These are phyloP conservation scores for Rhodeus uyekii DNA, from an alignment of 2,797 vertebrate species.

Conservation along the genomic window DNA sequence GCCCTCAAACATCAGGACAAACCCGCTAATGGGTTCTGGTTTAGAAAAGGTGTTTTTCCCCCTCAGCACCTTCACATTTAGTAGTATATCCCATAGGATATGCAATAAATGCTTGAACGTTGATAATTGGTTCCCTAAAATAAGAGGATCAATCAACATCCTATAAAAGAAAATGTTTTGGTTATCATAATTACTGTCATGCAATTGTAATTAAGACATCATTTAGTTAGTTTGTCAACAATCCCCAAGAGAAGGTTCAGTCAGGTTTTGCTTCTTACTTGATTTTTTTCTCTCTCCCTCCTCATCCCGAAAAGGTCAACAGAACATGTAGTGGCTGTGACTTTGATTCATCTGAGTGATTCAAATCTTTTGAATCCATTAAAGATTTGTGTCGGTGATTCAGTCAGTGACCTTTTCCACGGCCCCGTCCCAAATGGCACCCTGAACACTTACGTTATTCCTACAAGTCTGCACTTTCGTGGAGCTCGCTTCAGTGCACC, in stretches of 20 bases:
- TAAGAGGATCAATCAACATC: not conserved
- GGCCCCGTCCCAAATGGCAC: too few relatives aligned
- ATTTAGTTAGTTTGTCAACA: not conserved
- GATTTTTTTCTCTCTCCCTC: too few relatives aligned
- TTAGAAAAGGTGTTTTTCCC: not conserved
- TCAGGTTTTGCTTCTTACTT: slow-evolving; percentile 5
- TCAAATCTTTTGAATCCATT: not conserved
- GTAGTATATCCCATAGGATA: not conserved
- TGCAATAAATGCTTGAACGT: not conserved
- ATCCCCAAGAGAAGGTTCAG: not conserved
- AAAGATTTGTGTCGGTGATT: not conserved
- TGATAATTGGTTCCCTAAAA: not conserved
- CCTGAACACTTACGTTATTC: too few relatives aligned
- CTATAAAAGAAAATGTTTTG: not conserved
- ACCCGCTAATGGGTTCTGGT: not conserved
- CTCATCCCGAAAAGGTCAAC: not conserved
- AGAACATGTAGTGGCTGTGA: not conserved
- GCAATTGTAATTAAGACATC: not conserved
- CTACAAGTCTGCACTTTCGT: too few relatives aligned
- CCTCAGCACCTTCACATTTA: not conserved
- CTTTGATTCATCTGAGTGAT: not conserved
- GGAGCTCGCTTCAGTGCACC: too few relatives aligned
- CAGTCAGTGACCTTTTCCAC: not conserved
- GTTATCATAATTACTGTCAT: not conserved
- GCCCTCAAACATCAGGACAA: not conserved